These are phyloP conservation scores for Ornithorhynchus anatinus DNA, from an alignment of 2,113 vertebrate genomes.

Conservation along the genomic window DNA sequence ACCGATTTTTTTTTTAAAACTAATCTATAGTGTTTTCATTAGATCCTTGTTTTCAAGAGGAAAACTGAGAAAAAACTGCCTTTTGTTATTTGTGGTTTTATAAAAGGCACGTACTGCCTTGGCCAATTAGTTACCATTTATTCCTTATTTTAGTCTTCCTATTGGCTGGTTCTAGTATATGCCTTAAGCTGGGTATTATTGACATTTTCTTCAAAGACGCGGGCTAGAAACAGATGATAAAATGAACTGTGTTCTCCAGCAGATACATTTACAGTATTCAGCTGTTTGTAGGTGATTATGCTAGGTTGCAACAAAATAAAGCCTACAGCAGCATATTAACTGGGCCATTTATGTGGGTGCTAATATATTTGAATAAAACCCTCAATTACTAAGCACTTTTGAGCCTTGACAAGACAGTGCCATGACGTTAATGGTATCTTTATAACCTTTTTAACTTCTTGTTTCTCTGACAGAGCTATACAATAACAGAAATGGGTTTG, in stretches of 20 bases:
- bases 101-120: not conserved
- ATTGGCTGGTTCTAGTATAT: slow-evolving; percentile 37
- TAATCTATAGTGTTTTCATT: no score
- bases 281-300: slow-evolving; percentile 60
- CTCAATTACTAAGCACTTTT: slow-evolving; percentile 76
- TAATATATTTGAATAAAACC: slow-evolving; percentile 74
- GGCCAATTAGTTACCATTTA: slow-evolving; percentile 18
- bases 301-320: slow-evolving; percentile 63
- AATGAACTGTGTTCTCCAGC: slow-evolving; percentile 39
- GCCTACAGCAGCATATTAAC: slow-evolving; percentile 70
- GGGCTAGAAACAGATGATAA: slow-evolving; percentile 48
- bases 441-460: slow-evolving; percentile 83
- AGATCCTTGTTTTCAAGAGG: no score
- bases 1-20: no score
- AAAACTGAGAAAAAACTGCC: not conserved
- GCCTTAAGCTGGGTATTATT: slow-evolving; percentile 44
- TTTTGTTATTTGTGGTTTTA: not conserved
- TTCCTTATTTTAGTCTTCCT: slow-evolving; percentile 18
- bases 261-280: slow-evolving; percentile 53
- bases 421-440: slow-evolving; percentile 78
- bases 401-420: slow-evolving; percentile 69
- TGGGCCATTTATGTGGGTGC: slow-evolving; percentile 60
- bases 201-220: slow-evolving; percentile 49
- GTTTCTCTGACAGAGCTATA: slow-evolving; percentile 74
- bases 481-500: slow-evolving; percentile 72